A percentile compares a stretch with the other conserved stretches of the same genome.
Evolutionary conservation across 2,888 invertebrate species (phyloP).

Genomic region (Tolmerus cingulatus): DNA sequence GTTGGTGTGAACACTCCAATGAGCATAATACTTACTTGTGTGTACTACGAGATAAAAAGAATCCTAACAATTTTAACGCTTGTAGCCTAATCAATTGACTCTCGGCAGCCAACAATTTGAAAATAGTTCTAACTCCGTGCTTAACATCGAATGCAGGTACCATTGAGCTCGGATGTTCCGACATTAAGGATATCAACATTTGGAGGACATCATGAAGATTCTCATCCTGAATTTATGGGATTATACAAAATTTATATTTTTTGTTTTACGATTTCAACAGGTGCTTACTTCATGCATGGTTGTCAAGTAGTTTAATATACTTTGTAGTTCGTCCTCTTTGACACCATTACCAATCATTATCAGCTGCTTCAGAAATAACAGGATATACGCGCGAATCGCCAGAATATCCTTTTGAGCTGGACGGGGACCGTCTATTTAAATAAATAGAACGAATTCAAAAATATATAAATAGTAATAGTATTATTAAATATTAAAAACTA

Average conservation of each 20-base stretch:
- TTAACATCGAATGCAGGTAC: constrained; percentile 99
- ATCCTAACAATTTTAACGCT: constrained; percentile 94
- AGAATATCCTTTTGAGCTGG: constrained; percentile 94
- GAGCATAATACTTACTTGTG: constrained; percentile 78
- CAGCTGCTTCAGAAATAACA: constrained; percentile 93
- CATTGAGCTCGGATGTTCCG: constrained; percentile 98
- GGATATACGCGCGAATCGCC: constrained; percentile 92
- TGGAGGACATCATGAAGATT: constrained; percentile 97
- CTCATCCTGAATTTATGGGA: constrained; percentile 73
- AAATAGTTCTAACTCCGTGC: constrained; percentile 94
- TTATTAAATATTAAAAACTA: too few relatives aligned
- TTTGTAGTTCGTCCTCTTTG: constrained; percentile 98
- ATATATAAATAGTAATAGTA: background rate
- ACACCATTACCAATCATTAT: constrained; percentile 97
- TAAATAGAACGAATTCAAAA: background rate
- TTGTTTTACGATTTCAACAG: background rate
- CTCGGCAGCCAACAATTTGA: constrained; percentile 94
- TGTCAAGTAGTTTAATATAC: constrained; percentile 96
- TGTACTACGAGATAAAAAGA: constrained; percentile 97
- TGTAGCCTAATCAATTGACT: constrained; percentile 96
- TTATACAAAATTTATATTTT: background rate
- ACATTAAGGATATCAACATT: constrained; percentile 96
- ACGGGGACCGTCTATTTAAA: constrained; percentile 83
- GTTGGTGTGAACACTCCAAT: background rate
- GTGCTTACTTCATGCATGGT: constrained; percentile 91